phyloP scores from a whole-genome alignment of 2,888 invertebrate genomes.

The Tenthredo distinguenda region DNA sequence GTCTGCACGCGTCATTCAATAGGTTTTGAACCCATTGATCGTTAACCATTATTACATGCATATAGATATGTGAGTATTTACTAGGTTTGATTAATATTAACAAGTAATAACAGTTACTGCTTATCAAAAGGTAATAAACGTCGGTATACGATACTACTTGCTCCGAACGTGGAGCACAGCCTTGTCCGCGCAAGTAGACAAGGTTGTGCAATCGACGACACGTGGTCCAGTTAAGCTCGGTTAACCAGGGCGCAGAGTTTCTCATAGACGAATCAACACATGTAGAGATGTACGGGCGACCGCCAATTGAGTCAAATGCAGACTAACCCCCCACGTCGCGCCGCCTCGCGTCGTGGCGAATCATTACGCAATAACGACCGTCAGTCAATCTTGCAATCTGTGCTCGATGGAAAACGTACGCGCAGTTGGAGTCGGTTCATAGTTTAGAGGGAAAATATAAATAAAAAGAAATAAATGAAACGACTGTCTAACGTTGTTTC shows the following conservation, averaged over 20 bases:
- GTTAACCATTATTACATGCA: background rate
- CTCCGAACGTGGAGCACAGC: background rate
- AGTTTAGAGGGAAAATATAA: background rate
- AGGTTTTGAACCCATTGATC: background rate
- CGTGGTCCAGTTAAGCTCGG: slow-evolving; percentile 48
- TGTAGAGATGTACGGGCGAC: slow-evolving; percentile 54
- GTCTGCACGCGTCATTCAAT: background rate
- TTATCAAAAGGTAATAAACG: slow-evolving; percentile 37
- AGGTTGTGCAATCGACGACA: slow-evolving; percentile 25
- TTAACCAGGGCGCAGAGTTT: slow-evolving; percentile 30
- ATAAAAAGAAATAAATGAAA: background rate
- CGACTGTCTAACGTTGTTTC: background rate
- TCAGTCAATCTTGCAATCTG: slow-evolving; percentile 26
- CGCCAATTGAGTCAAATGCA: slow-evolving; percentile 76
- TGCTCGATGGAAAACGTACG: background rate
- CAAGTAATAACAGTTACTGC: background rate
- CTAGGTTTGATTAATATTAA: slow-evolving; percentile 12
- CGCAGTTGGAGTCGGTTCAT: background rate
- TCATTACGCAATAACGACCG: slow-evolving; percentile 13
- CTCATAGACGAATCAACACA: slow-evolving; percentile 45
- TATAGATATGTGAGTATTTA: background rate
- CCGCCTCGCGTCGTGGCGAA: slow-evolving; percentile 7
- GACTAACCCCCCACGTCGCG: slow-evolving; percentile 65
- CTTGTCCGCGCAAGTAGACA: background rate
- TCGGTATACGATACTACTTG: background rate